Evolutionary conservation across 2,888 invertebrate species (phyloP).

Genomic region (Xanthorhoe spadicearia): DNA sequence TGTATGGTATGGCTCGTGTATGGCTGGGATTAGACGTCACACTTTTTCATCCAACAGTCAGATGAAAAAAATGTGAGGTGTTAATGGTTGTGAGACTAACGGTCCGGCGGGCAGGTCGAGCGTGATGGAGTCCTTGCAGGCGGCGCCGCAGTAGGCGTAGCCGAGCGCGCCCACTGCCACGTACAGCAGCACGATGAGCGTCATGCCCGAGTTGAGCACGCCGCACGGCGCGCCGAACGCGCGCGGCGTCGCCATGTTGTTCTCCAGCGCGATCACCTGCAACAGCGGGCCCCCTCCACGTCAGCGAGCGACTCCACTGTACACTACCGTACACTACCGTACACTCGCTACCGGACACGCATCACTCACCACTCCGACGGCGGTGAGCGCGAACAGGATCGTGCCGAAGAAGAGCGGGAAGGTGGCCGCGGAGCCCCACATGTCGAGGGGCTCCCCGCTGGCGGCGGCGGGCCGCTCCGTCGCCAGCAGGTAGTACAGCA

Average conservation of each 20-base stretch:
- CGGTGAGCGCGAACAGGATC: slow-evolving; percentile 94
- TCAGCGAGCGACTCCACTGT: neutral
- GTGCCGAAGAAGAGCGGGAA: slow-evolving; percentile 98
- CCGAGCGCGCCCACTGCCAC: slow-evolving; percentile 93
- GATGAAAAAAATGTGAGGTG: neutral
- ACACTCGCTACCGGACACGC: neutral
- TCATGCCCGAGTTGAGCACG: slow-evolving; percentile 93
- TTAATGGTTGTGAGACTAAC: slow-evolving; percentile 50
- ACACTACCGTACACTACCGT: neutral
- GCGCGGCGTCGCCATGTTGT: slow-evolving; percentile 94
- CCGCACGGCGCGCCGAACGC: slow-evolving; percentile 91
- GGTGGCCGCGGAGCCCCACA: slow-evolving; percentile 87
- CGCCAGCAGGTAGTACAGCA: slow-evolving; percentile 90
- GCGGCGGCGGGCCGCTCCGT: slow-evolving; percentile 84
- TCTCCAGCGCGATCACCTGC: slow-evolving; percentile 95
- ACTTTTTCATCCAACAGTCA: too few species aligned
- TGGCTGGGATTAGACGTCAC: too few species aligned
- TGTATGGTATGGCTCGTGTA: neutral
- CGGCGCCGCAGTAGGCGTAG: slow-evolving; percentile 90
- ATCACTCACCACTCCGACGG: slow-evolving; percentile 90
- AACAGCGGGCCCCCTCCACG: neutral
- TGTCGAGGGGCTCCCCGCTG: slow-evolving; percentile 77
- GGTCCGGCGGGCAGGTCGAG: slow-evolving; percentile 88
- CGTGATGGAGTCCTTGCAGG: slow-evolving; percentile 90
- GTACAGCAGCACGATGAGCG: slow-evolving; percentile 90